These are phyloP conservation scores for Tenrec ecaudatus DNA, from an alignment of 2,113 vertebrate genomes.

Conservation along the genomic window DNA sequence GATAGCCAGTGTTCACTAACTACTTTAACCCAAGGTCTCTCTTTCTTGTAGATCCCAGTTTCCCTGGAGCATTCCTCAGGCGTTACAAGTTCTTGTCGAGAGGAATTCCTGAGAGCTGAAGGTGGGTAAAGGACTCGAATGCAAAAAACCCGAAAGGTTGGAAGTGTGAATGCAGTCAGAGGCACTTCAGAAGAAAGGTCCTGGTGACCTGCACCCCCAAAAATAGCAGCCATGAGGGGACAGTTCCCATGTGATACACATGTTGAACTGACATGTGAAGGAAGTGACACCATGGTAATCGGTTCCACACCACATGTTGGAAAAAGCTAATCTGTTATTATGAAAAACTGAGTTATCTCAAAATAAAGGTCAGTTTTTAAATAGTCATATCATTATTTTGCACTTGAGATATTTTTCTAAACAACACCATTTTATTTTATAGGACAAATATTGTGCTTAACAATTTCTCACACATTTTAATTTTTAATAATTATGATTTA, in stretches of 20 bases:
- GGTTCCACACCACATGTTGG: neutral
- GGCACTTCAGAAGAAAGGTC: neutral
- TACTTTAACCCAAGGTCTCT: neutral
- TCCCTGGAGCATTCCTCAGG: rapidly evolving
- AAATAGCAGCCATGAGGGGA: neutral
- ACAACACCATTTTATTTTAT: neutral
- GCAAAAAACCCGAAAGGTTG: neutral
- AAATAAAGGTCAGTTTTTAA: neutral
- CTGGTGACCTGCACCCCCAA: neutral
- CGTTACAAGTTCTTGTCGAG: neutral
- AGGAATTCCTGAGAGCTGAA: neutral
- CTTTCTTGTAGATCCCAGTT: neutral
- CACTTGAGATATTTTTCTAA: conserved; percentile 2
- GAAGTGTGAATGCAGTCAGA: neutral
- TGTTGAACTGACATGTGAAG: neutral
- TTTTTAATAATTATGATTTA: conserved; percentile 10
- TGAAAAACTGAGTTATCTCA: conserved; percentile 23
- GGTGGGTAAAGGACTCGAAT: neutral
- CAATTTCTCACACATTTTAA: neutral
- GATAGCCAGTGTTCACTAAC: neutral
- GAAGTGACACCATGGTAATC: neutral
- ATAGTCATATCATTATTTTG: neutral
- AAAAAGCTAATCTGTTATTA: neutral
- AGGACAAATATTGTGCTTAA: neutral
- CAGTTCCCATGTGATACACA: neutral